Conservation (phyloP, 53 echinoderm and acorn worm species). For the Henricia sp. region DNA sequence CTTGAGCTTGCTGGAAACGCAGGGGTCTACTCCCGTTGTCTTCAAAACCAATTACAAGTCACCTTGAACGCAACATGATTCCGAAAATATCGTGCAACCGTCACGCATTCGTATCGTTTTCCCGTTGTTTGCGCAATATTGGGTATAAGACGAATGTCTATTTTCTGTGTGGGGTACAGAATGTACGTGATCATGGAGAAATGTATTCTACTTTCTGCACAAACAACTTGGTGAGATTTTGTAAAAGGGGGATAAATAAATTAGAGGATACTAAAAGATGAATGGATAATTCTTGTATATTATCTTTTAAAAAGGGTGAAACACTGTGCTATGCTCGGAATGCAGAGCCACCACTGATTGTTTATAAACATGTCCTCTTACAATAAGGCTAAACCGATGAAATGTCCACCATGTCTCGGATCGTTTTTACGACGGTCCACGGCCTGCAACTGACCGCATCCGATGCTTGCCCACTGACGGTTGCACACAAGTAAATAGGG, state of each 20-base stretch:
- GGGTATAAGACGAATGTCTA: too few relatives aligned
- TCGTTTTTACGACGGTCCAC: conserved; percentile 36
- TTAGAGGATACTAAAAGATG: not conserved
- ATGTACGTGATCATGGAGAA: not conserved
- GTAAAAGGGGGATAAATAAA: not conserved
- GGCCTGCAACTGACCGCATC: conserved; percentile 40
- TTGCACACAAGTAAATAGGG: too few relatives aligned
- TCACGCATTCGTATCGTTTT: not conserved
- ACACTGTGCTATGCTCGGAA: conserved; percentile 19
- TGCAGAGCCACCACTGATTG: conserved; percentile 28
- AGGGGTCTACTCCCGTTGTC: too few relatives aligned
- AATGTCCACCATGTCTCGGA: conserved; percentile 4
- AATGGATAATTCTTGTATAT: conserved; percentile 33
- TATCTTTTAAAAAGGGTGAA: not conserved
- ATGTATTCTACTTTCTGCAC: not conserved
- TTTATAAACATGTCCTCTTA: conserved; percentile 44
- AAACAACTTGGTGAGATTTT: too few relatives aligned
- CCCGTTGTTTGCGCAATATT: not conserved
- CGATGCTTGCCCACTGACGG: not conserved
- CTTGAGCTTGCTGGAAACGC: too few relatives aligned
- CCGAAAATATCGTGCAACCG: conserved; percentile 16
- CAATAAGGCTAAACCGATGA: conserved; percentile 58
- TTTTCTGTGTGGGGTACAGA: not conserved
- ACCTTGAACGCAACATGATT: conserved; percentile 22
- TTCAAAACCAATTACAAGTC: not conserved